Evolutionary conservation across 1,140 invertebrate species (phyloP), one percentile per base, ranked within the genome.

Genomic region (Rhysida immarginata): DNA sequence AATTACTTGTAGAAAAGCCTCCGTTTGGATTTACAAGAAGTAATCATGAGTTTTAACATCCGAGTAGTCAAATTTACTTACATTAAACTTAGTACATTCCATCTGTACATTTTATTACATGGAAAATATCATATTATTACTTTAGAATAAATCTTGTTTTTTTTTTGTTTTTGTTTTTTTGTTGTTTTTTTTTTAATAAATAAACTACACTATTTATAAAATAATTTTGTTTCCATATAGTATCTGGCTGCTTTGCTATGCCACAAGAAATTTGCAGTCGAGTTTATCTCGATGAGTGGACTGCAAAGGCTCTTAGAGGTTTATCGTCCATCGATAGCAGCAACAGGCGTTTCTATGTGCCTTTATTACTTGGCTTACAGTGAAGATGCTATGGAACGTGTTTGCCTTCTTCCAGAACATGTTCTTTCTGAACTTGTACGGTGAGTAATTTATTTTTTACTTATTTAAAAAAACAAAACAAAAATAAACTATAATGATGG

Each of bases 221-320:
- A 35, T 26, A 25, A 18, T 18, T 57, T 53, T 59, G 57, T 20
- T 44, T 23, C 44, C 24, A 59, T 93, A 0, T 85, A 94, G 74
- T 98, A 96, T 71, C 73, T 97, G 2, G 86, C 91, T 0, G 86
- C 92, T 1, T 69, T 97, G 44, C 74, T 97, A 0, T 96, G 92
- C 64, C 94, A 97, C 69, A 97, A 96, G 71, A 97, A 96, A 69
- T 96, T 97, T 74, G 89, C 90, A 0, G 81, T 96, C 11, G 92
- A 97, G 68, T 97, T 97, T 70, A 81, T 97, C 14, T 80, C 83
- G 54, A 78, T 81, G 62, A 82, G 83, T 41, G 92, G 92, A 2
- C 67, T 96, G 16, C 71, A 87, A 76, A 77, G 80, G 60, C 74
- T 96, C 26, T 70, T 96, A 2, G 82, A 89, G 66, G 85, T 97